Conservation (phyloP, 2,888 invertebrate species). For the Tineola bisselliella region DNA sequence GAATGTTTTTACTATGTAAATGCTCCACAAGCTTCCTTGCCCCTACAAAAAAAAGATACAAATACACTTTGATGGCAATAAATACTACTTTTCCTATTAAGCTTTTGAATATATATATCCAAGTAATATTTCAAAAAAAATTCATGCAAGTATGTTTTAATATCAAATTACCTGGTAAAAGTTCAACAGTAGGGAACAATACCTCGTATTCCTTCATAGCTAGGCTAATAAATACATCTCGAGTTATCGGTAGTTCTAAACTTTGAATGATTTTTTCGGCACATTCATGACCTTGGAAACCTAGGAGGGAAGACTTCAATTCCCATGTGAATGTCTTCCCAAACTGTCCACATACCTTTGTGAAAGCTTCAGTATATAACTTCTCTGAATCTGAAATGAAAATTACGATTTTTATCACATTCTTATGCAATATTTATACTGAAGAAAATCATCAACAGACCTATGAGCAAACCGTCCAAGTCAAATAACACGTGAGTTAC, state of each 20-base stretch:
- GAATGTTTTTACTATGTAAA: slow-evolving; percentile 75
- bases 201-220: slow-evolving; percentile 61
- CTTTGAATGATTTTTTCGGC: slow-evolving; percentile 68
- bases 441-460: slow-evolving; percentile 33
- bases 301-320: slow-evolving; percentile 76
- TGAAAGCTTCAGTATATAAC: slow-evolving; percentile 77
- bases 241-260: slow-evolving; percentile 71
- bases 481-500: slow-evolving; percentile 71
- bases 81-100: no score
- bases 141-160: background rate
- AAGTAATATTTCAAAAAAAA: no score
- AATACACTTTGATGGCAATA: no score
- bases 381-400: slow-evolving; percentile 78
- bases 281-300: slow-evolving; percentile 71
- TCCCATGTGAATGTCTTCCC: slow-evolving; percentile 83
- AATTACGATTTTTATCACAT: background rate
- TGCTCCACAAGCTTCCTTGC: slow-evolving; percentile 80
- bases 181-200: slow-evolving; percentile 69
- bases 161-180: slow-evolving; percentile 75
- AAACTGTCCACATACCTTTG: slow-evolving; percentile 72
- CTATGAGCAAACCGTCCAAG: slow-evolving; percentile 68
- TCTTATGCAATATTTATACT: slow-evolving; percentile 5
- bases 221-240: slow-evolving; percentile 70
- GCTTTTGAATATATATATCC: no score
- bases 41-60: slow-evolving; percentile 70